Conservation (phyloP, 2,797 vertebrate genomes). For the Chanos chanos region DNA sequence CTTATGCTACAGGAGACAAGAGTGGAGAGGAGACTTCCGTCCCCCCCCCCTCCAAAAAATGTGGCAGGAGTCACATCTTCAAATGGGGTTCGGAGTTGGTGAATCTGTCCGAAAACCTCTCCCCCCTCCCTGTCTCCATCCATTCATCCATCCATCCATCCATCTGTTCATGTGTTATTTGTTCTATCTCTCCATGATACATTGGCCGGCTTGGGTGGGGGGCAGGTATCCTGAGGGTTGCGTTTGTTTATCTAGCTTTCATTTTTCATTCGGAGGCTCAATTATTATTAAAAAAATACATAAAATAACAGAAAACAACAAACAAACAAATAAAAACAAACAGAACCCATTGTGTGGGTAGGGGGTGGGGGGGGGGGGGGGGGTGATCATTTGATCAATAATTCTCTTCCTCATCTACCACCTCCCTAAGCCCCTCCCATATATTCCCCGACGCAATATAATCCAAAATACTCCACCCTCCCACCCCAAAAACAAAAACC, state of each 20-base stretch:
- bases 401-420: background rate
- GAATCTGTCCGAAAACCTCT: conserved; percentile 24
- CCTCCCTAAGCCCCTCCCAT: conserved; percentile 38
- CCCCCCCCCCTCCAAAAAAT: too few species aligned
- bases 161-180: conserved; percentile 22
- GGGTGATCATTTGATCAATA: too few species aligned
- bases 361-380: too few species aligned
- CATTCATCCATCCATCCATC: conserved; percentile 46
- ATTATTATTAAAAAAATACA: conserved; percentile 31
- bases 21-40: conserved; percentile 55
- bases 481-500: conserved; percentile 57
- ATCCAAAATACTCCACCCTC: conserved; percentile 38
- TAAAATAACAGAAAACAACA: conserved; percentile 25
- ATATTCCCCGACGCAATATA: conserved; percentile 33
- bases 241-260: conserved; percentile 59
- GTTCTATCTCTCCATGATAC: conserved; percentile 40
- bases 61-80: too few species aligned
- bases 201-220: conserved; percentile 52
- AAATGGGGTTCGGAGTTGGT: too few species aligned
- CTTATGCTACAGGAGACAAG: conserved; percentile 57
- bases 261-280: conserved; percentile 49
- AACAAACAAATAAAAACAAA: conserved; percentile 42
- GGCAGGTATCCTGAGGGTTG: conserved; percentile 68
- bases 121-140: conserved; percentile 38
- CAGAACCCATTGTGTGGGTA: too few species aligned